Base-by-base conservation (phyloP, 1,140 invertebrate genomes). In the Lanistes nyassanus region DNA sequence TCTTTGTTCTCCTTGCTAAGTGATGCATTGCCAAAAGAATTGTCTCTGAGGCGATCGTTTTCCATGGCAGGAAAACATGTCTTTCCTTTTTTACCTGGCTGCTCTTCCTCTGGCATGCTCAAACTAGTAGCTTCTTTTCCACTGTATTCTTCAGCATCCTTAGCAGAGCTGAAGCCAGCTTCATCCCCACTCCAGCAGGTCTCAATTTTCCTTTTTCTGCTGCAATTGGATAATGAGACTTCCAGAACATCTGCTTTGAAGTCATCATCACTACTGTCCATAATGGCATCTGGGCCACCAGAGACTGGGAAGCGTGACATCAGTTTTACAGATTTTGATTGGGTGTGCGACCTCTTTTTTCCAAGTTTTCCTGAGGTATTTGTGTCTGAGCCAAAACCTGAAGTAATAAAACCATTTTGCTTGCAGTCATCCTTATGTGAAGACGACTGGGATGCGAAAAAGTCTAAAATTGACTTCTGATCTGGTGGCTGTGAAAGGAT, bases 401-500 rank as follows among this genome's bases (percentile, higher is more conserved):
- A 29, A 29, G 9, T 60, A 11, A 4, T 60, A 23, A 16, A 13
- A 13, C 42, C 42, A 47, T 9, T 47, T 16, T 47, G 42, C 19
- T 16, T 47, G 42, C 42, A 47, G 42, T 47, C 2, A 13, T 47
- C 42, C 19, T 47, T 9, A 47, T 16, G 5, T 47, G 19, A 47
- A 47, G 9, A 16, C 42, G 66, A 36, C 29, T 74, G 75, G 58
- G 79, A 77, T 19, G 69, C 60, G 34, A 85, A 81, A 67, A 85
- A 86, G 74, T 85, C 81, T 36, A 79, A 65, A 53, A 86, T 84
- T n/a, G 82, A 83, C 39, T 66, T 80, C 67, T 86, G 85, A 69
- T 81, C 81, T 64, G 69, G 76, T 51, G 76, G 75, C 84, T 86
- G 80, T 36, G 81, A 81, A 34, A 60, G 39, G 70, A 51, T 74